Evolutionary conservation across 2,888 invertebrate genomes (phyloP).

Genomic region (Glaucopsyche alexis): DNA sequence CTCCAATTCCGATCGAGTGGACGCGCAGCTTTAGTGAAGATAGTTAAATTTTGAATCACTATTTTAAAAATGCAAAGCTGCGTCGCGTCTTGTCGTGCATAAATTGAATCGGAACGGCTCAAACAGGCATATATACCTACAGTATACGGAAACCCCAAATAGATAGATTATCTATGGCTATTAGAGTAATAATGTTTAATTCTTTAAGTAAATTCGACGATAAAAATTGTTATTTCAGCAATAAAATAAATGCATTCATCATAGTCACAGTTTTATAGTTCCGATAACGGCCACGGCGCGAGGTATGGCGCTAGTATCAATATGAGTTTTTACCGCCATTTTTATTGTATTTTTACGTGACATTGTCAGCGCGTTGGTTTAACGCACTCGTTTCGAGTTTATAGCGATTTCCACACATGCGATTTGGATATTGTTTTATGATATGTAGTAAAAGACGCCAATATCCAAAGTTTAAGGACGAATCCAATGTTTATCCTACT

Average conservation of each 20-base stretch:
- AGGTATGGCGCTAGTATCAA: conserved; percentile 1
- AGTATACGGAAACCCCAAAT: too few species aligned
- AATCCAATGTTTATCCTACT: not conserved
- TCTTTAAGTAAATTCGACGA: not conserved
- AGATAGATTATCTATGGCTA: too few species aligned
- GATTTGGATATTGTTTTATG: conserved; percentile 39
- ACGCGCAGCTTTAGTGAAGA: too few species aligned
- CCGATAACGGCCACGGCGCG: not conserved
- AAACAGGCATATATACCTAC: too few species aligned
- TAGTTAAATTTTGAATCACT: too few species aligned
- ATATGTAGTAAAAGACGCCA: not conserved
- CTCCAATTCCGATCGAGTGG: too few species aligned
- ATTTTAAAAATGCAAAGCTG: too few species aligned
- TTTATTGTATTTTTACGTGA: conserved; percentile 24
- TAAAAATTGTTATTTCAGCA: conserved; percentile 10
- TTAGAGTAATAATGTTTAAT: not conserved
- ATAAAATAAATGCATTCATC: conserved; percentile 2
- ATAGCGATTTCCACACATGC: conserved; percentile 7
- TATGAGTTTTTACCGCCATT: conserved; percentile 15
- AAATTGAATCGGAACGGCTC: too few species aligned
- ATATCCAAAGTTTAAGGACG: not conserved
- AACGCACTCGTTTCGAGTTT: conserved; percentile 11
- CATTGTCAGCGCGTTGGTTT: conserved; percentile 21
- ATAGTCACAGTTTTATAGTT: conserved; percentile 14
- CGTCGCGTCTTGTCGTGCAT: too few species aligned